A percentile compares a stretch with the other conserved stretches of the same genome.
Conservation (phyloP, 2,888 invertebrate genomes). For the Marronus borbonicus region DNA sequence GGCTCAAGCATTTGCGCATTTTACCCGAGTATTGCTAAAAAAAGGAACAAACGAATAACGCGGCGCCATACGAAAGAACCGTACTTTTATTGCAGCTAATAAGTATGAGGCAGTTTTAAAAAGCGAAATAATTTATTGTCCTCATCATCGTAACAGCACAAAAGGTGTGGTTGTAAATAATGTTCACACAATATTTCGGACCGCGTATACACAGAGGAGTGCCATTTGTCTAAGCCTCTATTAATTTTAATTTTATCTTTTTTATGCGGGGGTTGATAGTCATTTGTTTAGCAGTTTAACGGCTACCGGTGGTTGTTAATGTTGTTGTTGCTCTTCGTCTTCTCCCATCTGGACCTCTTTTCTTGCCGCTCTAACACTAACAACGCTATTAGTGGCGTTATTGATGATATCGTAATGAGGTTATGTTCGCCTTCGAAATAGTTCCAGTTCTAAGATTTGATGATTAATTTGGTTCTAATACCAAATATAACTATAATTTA, state of each 20-base stretch:
- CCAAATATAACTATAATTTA: no score
- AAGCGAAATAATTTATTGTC: conserved; percentile 67
- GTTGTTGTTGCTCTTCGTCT: conserved; percentile 22
- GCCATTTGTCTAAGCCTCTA: conserved; percentile 68
- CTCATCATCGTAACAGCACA: conserved; percentile 68
- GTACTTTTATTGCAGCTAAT: conserved; percentile 61
- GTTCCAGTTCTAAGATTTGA: no score
- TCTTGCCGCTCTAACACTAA: neutral
- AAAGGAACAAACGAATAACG: neutral
- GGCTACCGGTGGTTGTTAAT: conserved; percentile 57
- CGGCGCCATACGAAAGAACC: conserved; percentile 28
- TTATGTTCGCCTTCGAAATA: no score
- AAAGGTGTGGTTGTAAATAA: conserved; percentile 69
- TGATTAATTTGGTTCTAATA: no score
- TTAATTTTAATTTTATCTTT: conserved; percentile 69
- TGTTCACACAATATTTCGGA: conserved; percentile 69
- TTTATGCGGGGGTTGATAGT: conserved; percentile 63
- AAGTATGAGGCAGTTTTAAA: conserved; percentile 61
- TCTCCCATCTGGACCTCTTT: conserved; percentile 12
- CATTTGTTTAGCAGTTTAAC: conserved; percentile 63
- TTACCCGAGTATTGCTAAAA: neutral
- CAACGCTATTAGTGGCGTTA: neutral
- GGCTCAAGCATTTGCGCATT: neutral
- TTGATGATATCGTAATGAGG: conserved; percentile 3
- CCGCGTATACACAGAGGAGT: conserved; percentile 65